A percentile compares a stretch with the other conserved stretches of the same genome.
Conservation (phyloP, 2,888 invertebrate genomes). For the Orthosia cruda region DNA sequence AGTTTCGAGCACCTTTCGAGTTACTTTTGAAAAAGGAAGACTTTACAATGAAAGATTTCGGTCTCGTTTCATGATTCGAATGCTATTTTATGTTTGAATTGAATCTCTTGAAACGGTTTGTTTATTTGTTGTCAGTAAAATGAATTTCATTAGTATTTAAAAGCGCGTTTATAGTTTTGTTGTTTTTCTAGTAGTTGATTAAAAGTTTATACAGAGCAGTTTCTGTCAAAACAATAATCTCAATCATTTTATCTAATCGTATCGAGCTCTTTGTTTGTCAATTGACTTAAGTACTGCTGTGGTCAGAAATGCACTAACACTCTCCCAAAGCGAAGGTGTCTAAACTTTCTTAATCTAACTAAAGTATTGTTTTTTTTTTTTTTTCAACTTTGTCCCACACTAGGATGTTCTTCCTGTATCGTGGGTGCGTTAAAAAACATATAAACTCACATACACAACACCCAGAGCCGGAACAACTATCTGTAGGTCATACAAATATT, state of each 20-base stretch:
- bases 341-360: no score
- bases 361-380: no score
- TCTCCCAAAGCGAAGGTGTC: no score
- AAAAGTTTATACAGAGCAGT: not conserved
- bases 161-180: not conserved
- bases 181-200: not conserved
- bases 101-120: not conserved
- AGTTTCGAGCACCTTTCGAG: slow-evolving; percentile 55
- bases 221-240: not conserved
- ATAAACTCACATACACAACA: no score
- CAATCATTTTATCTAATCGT: not conserved
- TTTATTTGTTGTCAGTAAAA: slow-evolving; percentile 6
- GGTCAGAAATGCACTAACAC: no score
- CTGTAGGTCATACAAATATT: no score
- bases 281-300: no score
- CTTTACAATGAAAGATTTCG: slow-evolving; percentile 35
- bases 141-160: not conserved
- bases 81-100: slow-evolving; percentile 29
- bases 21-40: slow-evolving; percentile 59
- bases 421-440: no score
- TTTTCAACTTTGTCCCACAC: no score
- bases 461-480: no score
- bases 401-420: no score
- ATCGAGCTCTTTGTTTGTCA: no score
- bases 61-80: slow-evolving; percentile 38